Base-by-base conservation (phyloP, 2,888 invertebrate species). In the Mesoligia furuncula region DNA sequence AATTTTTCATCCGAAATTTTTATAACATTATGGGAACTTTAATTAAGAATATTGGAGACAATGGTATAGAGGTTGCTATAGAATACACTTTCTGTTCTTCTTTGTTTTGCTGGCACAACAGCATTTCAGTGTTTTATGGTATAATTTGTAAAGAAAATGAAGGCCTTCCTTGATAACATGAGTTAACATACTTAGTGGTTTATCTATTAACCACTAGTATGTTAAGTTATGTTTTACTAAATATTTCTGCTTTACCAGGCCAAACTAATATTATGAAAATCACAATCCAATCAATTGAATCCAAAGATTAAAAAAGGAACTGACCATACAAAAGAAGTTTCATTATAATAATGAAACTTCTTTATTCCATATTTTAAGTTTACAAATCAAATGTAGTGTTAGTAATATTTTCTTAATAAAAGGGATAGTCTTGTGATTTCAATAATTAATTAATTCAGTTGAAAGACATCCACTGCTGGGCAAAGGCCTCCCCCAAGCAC, bases 71-170 rank as follows among this genome's bases (percentile, higher is more conserved):
- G 13, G 24, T 39, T 45, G 4, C 13, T n/a, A 51, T 31, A 67
- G 36, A 65, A 54, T 31, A 36, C 1, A 51, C 20, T 17, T 51
- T 51, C 20, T 51, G 51, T 51, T 51, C 13, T 51, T 24, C 54
- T 24, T 54, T 54, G 24, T 24, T 3, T 54, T 0, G 3, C 24
- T 24, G 24, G 9, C 20, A 24, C 24, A 24, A 9, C 9, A 3
- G 9, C 9, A 24, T 54, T 54, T 24, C 20, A 51, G 48, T 54
- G 24, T 54, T 24, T 54, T 27, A n/a, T 51, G 1, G 31, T 59
- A 15, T 42, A 42, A 78, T 77, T 67, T 59, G 7, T 66, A n/a
- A 42, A 39, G 48, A 59, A 9, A 42, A 39, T 64, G 20, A 36
- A 45, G 17, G 36, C 9, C 13, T 42, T 51, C 1, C 20, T 24